These are phyloP conservation scores for Propithecus deckenii DNA, from an alignment of 2,797 vertebrate species.

Conservation along the genomic window DNA sequence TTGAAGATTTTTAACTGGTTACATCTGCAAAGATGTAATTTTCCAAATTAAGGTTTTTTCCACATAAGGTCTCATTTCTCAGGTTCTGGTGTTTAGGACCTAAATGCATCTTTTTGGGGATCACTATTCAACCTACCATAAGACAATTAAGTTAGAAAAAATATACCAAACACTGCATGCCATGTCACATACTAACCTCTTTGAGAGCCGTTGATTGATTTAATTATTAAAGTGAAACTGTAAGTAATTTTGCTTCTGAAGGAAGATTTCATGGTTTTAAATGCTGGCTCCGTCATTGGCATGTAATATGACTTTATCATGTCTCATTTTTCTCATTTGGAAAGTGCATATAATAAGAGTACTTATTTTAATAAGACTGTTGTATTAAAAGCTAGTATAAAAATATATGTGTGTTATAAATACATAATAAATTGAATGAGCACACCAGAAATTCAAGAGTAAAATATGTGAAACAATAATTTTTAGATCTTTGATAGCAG, in stretches of 20 bases:
- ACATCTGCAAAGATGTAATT: background rate
- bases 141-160: background rate
- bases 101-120: background rate
- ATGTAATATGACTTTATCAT: background rate
- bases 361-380: background rate
- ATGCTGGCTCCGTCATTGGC: background rate
- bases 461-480: background rate
- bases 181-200: background rate
- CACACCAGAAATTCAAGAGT: background rate
- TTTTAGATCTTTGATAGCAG: background rate
- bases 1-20: background rate
- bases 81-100: background rate
- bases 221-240: background rate
- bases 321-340: background rate
- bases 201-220: background rate
- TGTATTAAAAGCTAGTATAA: background rate
- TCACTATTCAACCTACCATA: background rate
- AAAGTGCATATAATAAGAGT: background rate
- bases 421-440: background rate
- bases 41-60: background rate
- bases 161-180: background rate
- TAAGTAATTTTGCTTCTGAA: background rate
- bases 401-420: background rate
- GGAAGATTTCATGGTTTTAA: background rate
- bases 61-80: background rate